A percentile compares a stretch with the other conserved stretches of the same genome.
Conservation (phyloP, 2,888 invertebrate genomes). For the Phlogophora meticulosa region DNA sequence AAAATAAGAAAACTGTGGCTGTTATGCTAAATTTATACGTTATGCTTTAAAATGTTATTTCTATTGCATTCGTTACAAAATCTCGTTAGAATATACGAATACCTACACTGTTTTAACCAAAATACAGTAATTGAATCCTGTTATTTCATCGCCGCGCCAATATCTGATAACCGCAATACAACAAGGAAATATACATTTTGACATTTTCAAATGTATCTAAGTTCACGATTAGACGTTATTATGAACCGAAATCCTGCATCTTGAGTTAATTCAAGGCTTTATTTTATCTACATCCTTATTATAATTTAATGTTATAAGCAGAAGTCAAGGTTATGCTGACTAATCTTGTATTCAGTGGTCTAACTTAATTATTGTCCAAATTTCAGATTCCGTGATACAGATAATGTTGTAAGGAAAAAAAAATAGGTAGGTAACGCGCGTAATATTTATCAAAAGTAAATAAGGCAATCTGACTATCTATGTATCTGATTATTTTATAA, state of each 20-base stretch:
- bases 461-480: too few species aligned
- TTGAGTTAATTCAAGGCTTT: conserved; percentile 49
- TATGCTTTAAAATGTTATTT: neutral
- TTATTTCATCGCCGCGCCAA: conserved; percentile 11
- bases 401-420: conserved; percentile 1
- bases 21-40: conserved; percentile 1
- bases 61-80: conserved; percentile 1
- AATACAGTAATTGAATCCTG: conserved; percentile 20
- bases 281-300: conserved; percentile 56
- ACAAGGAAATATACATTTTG: neutral
- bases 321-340: conserved; percentile 52
- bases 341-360: conserved; percentile 43
- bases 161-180: conserved; percentile 9
- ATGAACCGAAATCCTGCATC: conserved; percentile 28
- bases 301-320: conserved; percentile 47
- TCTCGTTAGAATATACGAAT: conserved; percentile 13
- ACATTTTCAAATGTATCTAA: neutral
- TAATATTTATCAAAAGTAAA: too few species aligned
- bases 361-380: conserved; percentile 36
- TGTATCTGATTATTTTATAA: too few species aligned
- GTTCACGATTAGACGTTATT: conserved; percentile 17
- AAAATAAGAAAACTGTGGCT: conserved; percentile 35
- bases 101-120: conserved; percentile 29
- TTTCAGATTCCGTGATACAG: conserved; percentile 27
- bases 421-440: too few species aligned